Evolutionary conservation across 2,797 vertebrate species (phyloP).

Genomic region (Hoplostethus mediterraneus): DNA sequence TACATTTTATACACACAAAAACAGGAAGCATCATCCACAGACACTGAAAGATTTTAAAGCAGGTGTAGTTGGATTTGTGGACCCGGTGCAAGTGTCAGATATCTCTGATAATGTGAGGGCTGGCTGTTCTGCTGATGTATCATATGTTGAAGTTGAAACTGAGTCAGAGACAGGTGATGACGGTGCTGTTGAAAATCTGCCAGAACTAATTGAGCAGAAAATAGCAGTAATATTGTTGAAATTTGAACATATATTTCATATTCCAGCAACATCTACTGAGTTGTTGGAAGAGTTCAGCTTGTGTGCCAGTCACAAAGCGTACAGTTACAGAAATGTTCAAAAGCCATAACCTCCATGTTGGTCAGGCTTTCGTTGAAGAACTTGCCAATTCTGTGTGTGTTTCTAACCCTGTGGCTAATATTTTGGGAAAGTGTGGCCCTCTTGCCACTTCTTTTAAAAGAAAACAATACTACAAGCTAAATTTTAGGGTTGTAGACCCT

Average conservation of each 20-base stretch:
- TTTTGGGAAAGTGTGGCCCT: slow-evolving; percentile 6
- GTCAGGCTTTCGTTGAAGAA: no score
- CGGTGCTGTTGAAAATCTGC: slow-evolving; percentile 15
- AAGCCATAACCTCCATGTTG: no score
- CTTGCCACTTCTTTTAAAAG: slow-evolving; percentile 18
- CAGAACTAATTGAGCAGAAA: slow-evolving; percentile 27
- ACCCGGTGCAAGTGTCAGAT: not conserved
- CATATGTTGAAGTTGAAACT: slow-evolving; percentile 22
- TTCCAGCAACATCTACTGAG: slow-evolving; percentile 28
- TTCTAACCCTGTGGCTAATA: slow-evolving; percentile 5
- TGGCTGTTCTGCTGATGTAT: slow-evolving; percentile 26
- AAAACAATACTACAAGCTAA: no score
- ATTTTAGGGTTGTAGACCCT: slow-evolving; percentile 26
- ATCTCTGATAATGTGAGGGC: slow-evolving; percentile 2
- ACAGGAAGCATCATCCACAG: slow-evolving; percentile 38
- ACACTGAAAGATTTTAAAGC: slow-evolving; percentile 38
- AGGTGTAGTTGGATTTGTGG: slow-evolving; percentile 19
- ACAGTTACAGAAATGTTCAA: no score
- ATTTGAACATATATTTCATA: slow-evolving; percentile 46
- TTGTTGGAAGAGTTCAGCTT: slow-evolving; percentile 38
- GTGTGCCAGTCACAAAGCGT: no score
- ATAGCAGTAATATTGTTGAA: slow-evolving; percentile 39
- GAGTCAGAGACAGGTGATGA: slow-evolving; percentile 26
- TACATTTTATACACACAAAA: slow-evolving; percentile 45
- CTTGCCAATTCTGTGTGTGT: no score